Base-by-base conservation (phyloP, 2,797 vertebrate species). In the Poecilia picta region DNA sequence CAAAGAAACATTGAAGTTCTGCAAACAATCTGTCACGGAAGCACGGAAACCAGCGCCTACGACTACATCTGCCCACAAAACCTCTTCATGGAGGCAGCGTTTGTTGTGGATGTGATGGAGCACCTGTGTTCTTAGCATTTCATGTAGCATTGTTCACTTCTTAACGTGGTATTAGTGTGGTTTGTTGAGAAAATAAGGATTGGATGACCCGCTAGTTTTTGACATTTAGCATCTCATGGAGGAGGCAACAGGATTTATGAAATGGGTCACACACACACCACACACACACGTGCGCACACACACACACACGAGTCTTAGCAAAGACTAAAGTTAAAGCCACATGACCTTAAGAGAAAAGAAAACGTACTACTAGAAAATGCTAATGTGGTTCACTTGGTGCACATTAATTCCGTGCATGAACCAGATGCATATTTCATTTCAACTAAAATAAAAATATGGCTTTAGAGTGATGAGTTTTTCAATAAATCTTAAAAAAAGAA, bases 41-140 rank as follows among this genome's bases (percentile, higher is more conserved):
- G 77, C 78, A 83, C 20, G 45, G 77, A 87, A 88, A 86, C 91
- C 92, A 81, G 75, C 46, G 79, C 83, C 86, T 87, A 83, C 28
- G 83, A 83, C 88, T 88, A 87, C 89, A 89, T 94, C 91, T 97
- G 96, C 97, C 86, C 95, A 96, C 90, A 96, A 96, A 96, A 92
- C 95, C 96, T 75, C 96, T 97, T 94, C 97, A 96, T 0, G 96
- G 97, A 83, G 95, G 96, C 92, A 92, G 91, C 49, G 95, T 97
- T 93, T 93, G 79, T 98, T 97, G 96, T 97, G 11, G 97, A 96
- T 95, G 96, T 96, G 95, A 96, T 94, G 90, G 94, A 95, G 90
- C 82, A 89, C 72, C 80, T 83, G 89, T 89, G 89, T 93, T 88
- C 90, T 88, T 83, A 83, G 83, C 77, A 36, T 39, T 77, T 80